Conservation (phyloP, 2,113 vertebrate genomes). For the Elephas maximus region DNA sequence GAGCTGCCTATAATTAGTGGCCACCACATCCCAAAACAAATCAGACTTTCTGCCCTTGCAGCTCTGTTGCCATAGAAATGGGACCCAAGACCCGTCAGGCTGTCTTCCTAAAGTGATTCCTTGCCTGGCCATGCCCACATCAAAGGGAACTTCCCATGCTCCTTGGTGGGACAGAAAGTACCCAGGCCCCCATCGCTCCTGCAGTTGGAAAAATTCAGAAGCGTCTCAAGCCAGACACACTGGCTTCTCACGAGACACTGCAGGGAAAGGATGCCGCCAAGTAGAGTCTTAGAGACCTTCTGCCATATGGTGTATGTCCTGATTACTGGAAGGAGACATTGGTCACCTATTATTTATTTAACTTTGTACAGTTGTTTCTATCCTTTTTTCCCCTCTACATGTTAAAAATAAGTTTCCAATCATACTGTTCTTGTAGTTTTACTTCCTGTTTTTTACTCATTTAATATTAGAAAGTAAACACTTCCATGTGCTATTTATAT, state of each 20-base stretch:
- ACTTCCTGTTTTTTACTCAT: not conserved
- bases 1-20: constrained; percentile 47
- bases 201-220: not conserved
- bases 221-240: not conserved
- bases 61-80: constrained; percentile 49
- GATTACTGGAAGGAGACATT: not conserved
- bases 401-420: not conserved
- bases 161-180: not conserved
- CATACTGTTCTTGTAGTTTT: not conserved
- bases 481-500: not conserved
- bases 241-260: not conserved
- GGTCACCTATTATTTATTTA: not conserved
- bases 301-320: fast-evolving
- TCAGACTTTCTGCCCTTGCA: not conserved
- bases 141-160: not conserved
- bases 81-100: not conserved
- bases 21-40: constrained; percentile 42
- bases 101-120: constrained; percentile 37
- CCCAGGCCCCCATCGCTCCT: not conserved
- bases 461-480: constrained; percentile 5
- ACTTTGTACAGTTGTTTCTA: not conserved
- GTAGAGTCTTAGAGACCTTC: not conserved
- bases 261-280: not conserved
- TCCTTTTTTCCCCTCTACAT: not conserved
- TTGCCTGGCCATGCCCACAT: constrained; percentile 60